These are phyloP conservation scores for Aromia moschata DNA, from an alignment of 2,888 invertebrate genomes.

Conservation along the genomic window DNA sequence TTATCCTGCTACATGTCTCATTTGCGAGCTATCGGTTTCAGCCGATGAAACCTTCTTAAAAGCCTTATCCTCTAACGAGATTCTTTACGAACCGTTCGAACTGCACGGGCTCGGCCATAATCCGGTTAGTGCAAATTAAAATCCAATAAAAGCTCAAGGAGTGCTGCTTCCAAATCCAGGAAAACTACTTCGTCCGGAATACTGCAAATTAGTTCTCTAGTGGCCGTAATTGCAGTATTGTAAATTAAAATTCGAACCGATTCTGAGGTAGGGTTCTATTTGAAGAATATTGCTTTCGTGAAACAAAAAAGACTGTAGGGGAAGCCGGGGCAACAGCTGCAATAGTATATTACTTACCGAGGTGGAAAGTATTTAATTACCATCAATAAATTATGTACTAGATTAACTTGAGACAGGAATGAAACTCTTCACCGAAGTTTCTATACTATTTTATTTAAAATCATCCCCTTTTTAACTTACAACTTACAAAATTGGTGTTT, in stretches of 20 bases:
- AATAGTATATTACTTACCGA: too few relatives aligned
- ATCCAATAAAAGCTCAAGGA: constrained; percentile 39
- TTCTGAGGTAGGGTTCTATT: neutral
- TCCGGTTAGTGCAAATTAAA: constrained; percentile 46
- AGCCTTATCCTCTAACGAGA: constrained; percentile 28
- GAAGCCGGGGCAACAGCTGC: constrained; percentile 1
- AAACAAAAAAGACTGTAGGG: constrained; percentile 1
- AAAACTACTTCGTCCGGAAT: constrained; percentile 35
- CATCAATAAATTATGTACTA: too few relatives aligned
- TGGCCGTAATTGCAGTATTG: constrained; percentile 22
- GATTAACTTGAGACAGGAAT: too few relatives aligned
- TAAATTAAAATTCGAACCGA: constrained; percentile 23
- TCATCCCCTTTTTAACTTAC: too few relatives aligned
- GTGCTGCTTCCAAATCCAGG: constrained; percentile 37
- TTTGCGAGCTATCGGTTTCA: neutral
- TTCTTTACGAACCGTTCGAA: constrained; percentile 36
- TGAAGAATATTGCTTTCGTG: neutral
- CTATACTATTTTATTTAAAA: too few relatives aligned
- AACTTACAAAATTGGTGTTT: too few relatives aligned
- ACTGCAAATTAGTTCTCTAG: constrained; percentile 23
- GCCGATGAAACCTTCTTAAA: neutral
- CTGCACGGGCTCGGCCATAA: constrained; percentile 33
- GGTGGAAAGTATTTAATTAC: too few relatives aligned
- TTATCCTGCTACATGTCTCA: too few relatives aligned
- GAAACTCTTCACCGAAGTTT: too few relatives aligned